Evolutionary conservation across 1,140 invertebrate genomes (phyloP).

Genomic region (Popillia japonica): DNA sequence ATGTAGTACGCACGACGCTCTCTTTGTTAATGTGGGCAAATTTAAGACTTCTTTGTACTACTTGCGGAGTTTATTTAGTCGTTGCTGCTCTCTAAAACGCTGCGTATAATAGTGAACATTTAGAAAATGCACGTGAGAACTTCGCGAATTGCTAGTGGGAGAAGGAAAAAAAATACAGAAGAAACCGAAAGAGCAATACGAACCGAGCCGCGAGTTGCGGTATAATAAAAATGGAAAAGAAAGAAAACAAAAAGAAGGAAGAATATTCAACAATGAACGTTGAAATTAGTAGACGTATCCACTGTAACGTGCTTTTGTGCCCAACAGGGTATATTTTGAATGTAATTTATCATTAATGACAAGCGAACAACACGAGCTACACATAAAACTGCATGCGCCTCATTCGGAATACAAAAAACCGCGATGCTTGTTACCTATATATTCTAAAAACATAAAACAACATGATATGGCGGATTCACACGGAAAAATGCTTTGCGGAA

Average conservation of each 20-base stretch:
- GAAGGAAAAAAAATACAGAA: not conserved
- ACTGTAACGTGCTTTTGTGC: not conserved
- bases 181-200: not conserved
- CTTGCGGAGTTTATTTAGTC: constrained; percentile 37
- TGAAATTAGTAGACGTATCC: constrained; percentile 21
- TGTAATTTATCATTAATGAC: constrained; percentile 13
- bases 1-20: constrained; percentile 16
- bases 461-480: not conserved
- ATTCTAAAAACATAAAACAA: not conserved
- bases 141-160: not conserved
- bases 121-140: constrained; percentile 32
- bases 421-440: not conserved
- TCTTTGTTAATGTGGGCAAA: constrained; percentile 30
- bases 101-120: constrained; percentile 9
- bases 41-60: constrained; percentile 39
- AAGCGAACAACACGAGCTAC: not conserved
- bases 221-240: not conserved
- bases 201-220: not conserved
- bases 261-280: constrained; percentile 24
- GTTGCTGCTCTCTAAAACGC: not conserved
- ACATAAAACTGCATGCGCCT: not conserved
- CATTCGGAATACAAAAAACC: not conserved
- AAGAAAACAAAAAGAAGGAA: constrained; percentile 18
- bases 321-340: constrained; percentile 1
- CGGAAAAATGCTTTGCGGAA: not conserved